These are phyloP conservation scores for Circaetus cinerascens DNA, from an alignment of 2,113 vertebrate species.

Conservation along the genomic window DNA sequence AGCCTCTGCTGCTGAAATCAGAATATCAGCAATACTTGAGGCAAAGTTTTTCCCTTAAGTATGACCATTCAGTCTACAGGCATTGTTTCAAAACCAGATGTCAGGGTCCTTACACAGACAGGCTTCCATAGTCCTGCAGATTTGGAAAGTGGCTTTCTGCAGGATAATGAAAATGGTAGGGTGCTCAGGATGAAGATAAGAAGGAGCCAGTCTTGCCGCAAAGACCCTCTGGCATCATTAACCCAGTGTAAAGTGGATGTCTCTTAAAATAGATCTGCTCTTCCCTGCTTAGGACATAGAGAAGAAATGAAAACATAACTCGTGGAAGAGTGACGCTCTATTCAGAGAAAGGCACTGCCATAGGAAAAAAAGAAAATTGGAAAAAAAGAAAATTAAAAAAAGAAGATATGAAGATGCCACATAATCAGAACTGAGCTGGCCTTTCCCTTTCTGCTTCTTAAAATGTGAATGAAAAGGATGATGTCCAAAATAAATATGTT, in stretches of 20 bases:
- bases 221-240: neutral
- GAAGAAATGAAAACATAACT: neutral
- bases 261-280: neutral
- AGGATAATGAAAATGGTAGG: neutral
- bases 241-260: neutral
- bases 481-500: neutral
- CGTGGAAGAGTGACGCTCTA: neutral
- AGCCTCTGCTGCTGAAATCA: neutral
- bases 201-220: neutral
- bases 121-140: neutral
- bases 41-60: neutral
- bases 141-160: neutral
- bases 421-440: neutral
- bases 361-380: neutral
- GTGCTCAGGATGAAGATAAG: neutral
- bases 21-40: neutral
- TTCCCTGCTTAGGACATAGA: neutral
- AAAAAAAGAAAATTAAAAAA: neutral
- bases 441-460: neutral
- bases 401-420: neutral
- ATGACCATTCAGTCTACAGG: neutral
- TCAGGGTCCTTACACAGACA: neutral
- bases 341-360: neutral
- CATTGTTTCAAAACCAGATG: neutral
- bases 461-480: neutral